phyloP scores from a whole-genome alignment of 2,113 vertebrate genomes.

The Ciconia maguari region DNA sequence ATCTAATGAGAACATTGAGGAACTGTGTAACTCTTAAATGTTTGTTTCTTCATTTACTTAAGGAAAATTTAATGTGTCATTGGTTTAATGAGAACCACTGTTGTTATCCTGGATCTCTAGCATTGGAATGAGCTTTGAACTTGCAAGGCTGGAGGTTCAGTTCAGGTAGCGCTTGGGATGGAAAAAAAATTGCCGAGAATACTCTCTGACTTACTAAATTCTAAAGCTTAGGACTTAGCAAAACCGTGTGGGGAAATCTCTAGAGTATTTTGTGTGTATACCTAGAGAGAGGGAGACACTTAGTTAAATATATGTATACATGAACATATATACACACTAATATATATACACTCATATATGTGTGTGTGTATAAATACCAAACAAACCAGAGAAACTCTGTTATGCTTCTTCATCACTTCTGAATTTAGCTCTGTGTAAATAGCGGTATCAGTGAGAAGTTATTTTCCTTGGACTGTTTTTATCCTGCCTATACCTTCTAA shows the following conservation, averaged over 20 bases:
- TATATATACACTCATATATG: background rate
- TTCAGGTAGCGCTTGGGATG: background rate
- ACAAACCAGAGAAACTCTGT: background rate
- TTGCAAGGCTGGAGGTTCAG: background rate
- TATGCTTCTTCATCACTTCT: background rate
- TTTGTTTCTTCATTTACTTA: background rate
- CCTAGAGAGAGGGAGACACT: rapidly evolving
- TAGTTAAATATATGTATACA: background rate
- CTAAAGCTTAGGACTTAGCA: background rate
- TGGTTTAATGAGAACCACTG: background rate
- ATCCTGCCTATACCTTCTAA: background rate
- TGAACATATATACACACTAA: background rate
- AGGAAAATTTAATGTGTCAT: background rate
- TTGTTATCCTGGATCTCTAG: background rate
- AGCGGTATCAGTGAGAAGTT: background rate
- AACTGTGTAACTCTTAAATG: background rate
- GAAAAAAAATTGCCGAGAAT: background rate
- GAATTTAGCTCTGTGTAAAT: background rate
- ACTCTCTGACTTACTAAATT: background rate
- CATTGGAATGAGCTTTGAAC: background rate
- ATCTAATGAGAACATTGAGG: background rate
- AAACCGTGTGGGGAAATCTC: background rate
- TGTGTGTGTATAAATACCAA: background rate
- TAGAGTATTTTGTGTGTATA: background rate
- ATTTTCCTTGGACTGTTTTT: background rate